Evolutionary conservation across 2,797 vertebrate species (phyloP).

Genomic region (Sebastes melanostomus): DNA sequence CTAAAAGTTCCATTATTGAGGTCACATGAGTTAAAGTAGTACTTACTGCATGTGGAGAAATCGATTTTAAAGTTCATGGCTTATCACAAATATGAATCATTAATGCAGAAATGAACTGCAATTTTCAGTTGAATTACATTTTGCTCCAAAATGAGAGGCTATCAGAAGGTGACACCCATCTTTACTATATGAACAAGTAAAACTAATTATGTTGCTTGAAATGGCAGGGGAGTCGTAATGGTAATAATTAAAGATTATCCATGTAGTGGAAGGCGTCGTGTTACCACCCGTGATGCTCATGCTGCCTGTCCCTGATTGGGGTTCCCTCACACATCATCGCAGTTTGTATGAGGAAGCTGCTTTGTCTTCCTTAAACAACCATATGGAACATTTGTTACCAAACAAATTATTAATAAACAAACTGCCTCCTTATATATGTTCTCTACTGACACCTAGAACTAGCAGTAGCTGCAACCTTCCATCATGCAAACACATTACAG

Average conservation of each 20-base stretch:
- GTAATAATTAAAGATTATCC: not conserved
- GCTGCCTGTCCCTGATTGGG: not conserved
- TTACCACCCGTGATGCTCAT: not conserved
- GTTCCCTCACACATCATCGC: not conserved
- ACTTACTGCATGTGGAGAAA: not conserved
- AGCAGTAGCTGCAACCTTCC: too few species aligned
- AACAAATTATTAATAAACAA: too few species aligned
- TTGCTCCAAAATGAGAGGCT: not conserved
- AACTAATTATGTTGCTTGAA: not conserved
- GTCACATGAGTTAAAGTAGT: not conserved
- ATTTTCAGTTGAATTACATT: not conserved
- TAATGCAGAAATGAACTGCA: conserved; percentile 8
- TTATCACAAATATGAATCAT: conserved; percentile 33
- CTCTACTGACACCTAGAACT: too few species aligned
- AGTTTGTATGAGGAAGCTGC: not conserved
- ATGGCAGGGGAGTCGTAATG: not conserved
- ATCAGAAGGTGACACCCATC: not conserved
- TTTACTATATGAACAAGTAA: not conserved
- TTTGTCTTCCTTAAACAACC: too few species aligned
- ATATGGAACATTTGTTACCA: too few species aligned
- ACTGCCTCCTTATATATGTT: too few species aligned
- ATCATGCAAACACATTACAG: too few species aligned
- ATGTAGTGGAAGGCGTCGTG: not conserved
- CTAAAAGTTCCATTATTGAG: not conserved
- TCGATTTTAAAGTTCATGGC: not conserved